phyloP scores from a whole-genome alignment of 2,113 vertebrate species.

The Gambusia holbrooki region DNA sequence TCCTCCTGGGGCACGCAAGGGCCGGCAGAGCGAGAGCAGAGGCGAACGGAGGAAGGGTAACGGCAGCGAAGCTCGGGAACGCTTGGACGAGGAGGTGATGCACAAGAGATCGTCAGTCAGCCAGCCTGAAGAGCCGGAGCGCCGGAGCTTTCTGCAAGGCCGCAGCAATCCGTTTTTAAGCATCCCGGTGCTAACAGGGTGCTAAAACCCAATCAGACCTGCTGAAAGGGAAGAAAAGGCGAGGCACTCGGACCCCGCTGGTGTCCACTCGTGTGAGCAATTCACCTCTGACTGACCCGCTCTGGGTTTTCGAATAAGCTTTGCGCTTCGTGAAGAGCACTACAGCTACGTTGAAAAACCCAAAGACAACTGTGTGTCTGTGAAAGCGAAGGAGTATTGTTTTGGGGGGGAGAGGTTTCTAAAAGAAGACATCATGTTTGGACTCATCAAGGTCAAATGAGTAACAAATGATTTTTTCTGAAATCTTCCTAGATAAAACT shows the following conservation, averaged over 20 bases:
- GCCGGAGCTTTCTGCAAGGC: slow-evolving; percentile 35
- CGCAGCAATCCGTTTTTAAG: slow-evolving; percentile 71
- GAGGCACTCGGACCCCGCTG: slow-evolving; percentile 27
- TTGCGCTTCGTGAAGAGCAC: slow-evolving; percentile 19
- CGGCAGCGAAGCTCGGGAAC: slow-evolving; percentile 11
- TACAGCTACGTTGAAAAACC: slow-evolving; percentile 25
- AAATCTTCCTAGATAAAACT: neutral
- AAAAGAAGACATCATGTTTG: slow-evolving; percentile 26
- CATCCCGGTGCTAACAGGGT: slow-evolving; percentile 60
- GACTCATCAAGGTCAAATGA: slow-evolving; percentile 31
- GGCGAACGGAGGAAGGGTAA: slow-evolving; percentile 41
- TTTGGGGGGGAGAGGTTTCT: slow-evolving; percentile 12
- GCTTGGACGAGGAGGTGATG: slow-evolving; percentile 20
- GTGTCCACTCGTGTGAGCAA: slow-evolving; percentile 66
- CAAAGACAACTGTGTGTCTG: slow-evolving; percentile 11
- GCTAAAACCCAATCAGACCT: slow-evolving; percentile 76
- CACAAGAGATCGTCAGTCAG: slow-evolving; percentile 48
- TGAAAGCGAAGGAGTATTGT: slow-evolving; percentile 29
- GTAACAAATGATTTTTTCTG: slow-evolving; percentile 8
- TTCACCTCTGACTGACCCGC: slow-evolving; percentile 70
- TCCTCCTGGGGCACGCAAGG: slow-evolving; percentile 40
- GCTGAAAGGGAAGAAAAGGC: slow-evolving; percentile 46
- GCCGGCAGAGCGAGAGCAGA: slow-evolving; percentile 38
- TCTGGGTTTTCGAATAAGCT: slow-evolving; percentile 61
- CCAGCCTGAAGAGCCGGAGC: slow-evolving; percentile 24